These are phyloP conservation scores for Arge pagana DNA, from an alignment of 2,888 invertebrate species.

Conservation along the genomic window DNA sequence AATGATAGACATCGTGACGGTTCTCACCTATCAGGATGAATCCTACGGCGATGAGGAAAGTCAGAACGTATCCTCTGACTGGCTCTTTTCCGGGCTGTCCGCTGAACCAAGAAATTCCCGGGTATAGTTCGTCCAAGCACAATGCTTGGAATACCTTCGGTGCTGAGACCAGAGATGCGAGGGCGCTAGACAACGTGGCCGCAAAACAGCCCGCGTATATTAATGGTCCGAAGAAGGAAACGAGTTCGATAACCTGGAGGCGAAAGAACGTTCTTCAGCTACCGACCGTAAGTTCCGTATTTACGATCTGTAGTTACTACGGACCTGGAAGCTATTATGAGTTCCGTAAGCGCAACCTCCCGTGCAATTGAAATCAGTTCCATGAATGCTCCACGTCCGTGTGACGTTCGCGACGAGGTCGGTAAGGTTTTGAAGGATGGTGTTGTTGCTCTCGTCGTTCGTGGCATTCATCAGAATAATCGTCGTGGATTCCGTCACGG, in stretches of 20 bases:
- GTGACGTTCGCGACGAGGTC: constrained; percentile 20
- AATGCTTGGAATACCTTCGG: constrained; percentile 94
- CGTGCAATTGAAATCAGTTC: constrained; percentile 64
- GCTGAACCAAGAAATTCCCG: constrained; percentile 88
- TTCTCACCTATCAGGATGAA: constrained; percentile 83
- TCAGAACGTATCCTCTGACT: constrained; percentile 88
- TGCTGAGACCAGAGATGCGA: constrained; percentile 94
- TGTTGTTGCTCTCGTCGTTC: constrained; percentile 28
- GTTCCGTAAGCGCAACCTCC: constrained; percentile 71
- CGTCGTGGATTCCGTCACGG: constrained; percentile 4
- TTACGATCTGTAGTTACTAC: constrained; percentile 9
- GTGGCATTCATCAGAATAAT: constrained; percentile 9
- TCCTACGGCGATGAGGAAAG: constrained; percentile 84
- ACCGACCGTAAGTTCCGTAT: not conserved
- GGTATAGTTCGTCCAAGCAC: constrained; percentile 93
- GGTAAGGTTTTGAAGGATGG: constrained; percentile 30
- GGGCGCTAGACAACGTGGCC: constrained; percentile 93
- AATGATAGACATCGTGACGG: constrained; percentile 14
- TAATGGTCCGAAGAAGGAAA: constrained; percentile 85
- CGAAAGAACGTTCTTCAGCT: constrained; percentile 4
- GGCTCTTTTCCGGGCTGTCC: constrained; percentile 85
- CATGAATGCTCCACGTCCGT: constrained; percentile 50
- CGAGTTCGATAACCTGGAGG: constrained; percentile 79
- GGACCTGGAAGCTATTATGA: constrained; percentile 79
- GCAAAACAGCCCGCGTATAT: constrained; percentile 98